Percentiles rank a stretch among this genome's conserved stretches.
phyloP scores from a whole-genome alignment of 2,113 vertebrate species.

The Sebastes schlegelii region DNA sequence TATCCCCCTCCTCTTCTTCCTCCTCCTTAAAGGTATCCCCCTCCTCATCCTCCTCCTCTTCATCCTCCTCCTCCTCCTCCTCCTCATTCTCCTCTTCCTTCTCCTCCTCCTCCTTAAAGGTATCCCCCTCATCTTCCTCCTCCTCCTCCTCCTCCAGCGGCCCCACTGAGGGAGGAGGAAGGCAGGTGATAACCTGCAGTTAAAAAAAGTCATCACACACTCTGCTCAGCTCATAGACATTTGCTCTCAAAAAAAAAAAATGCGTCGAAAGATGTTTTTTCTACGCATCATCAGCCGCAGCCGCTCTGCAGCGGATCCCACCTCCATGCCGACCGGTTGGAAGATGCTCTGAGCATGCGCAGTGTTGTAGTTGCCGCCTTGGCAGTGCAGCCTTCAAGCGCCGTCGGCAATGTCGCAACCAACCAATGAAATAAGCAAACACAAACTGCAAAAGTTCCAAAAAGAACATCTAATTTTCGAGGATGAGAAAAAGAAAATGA shows the following conservation, averaged over 20 bases:
- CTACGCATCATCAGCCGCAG: conserved; percentile 60
- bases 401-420: conserved; percentile 22
- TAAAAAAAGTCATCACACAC: conserved; percentile 2
- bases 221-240: conserved; percentile 4
- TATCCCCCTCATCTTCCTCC: not conserved
- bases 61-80: too few relatives aligned
- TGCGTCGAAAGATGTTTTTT: conserved; percentile 33
- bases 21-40: too few relatives aligned
- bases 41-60: too few relatives aligned
- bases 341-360: conserved; percentile 62
- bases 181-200: conserved; percentile 28
- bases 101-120: too few relatives aligned
- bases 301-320: conserved; percentile 44
- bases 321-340: not conserved
- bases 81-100: too few relatives aligned
- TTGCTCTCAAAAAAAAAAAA: conserved; percentile 12
- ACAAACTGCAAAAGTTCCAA: not conserved
- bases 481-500: not conserved
- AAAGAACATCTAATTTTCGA: not conserved
- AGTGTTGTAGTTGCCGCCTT: not conserved
- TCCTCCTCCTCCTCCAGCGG: not conserved
- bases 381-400: conserved; percentile 51
- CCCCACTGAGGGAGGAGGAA: not conserved
- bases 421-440: not conserved
- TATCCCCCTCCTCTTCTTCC: too few relatives aligned